Evolutionary conservation across 2,797 vertebrate genomes (phyloP).

Genomic region (Neoniphon sammara): DNA sequence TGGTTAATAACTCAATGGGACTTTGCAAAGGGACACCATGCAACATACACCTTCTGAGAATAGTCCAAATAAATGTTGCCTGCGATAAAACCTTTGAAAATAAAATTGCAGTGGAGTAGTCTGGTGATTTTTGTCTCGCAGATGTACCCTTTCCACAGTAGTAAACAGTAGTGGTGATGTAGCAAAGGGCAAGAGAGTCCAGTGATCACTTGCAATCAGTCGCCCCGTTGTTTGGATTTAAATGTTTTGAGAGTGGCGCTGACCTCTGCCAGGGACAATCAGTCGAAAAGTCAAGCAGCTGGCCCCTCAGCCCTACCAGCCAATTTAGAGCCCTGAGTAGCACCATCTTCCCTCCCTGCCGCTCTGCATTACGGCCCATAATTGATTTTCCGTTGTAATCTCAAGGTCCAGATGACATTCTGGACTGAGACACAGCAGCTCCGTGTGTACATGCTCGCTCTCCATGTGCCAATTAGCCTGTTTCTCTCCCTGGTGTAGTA

Average conservation of each 20-base stretch:
- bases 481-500: not conserved
- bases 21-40: not conserved
- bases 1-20: not conserved
- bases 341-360: conserved; percentile 21
- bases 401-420: conserved; percentile 68
- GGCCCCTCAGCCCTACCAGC: conserved; percentile 35
- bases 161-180: not conserved
- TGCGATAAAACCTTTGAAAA: not conserved
- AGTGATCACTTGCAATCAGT: conserved; percentile 1
- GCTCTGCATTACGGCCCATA: conserved; percentile 43
- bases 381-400: conserved; percentile 65
- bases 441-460: not conserved
- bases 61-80: not conserved
- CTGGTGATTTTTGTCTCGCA: not conserved
- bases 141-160: not conserved
- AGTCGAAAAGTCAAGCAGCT: conserved; percentile 36
- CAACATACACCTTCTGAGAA: not conserved
- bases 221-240: conserved; percentile 27
- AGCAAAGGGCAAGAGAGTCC: not conserved
- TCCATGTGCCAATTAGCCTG: not conserved
- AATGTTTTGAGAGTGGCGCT: conserved; percentile 36
- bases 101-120: not conserved
- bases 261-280: conserved; percentile 63
- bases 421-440: conserved; percentile 8
- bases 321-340: conserved; percentile 40